phyloP scores from a whole-genome alignment of 2,888 invertebrate species.

The Parasteatoda lunata region DNA sequence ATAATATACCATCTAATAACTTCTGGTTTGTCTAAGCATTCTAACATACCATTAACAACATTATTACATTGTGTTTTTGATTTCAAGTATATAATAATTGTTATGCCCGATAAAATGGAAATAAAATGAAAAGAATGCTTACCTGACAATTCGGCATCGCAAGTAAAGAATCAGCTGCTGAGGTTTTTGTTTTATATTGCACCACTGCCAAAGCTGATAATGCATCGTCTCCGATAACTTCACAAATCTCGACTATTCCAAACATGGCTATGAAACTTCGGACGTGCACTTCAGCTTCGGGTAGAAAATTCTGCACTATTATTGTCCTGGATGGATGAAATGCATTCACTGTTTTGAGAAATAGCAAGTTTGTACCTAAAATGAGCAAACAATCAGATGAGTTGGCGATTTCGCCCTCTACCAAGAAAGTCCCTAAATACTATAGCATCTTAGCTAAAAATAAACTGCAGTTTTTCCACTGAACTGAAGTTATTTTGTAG shows the following conservation, averaged over 20 bases:
- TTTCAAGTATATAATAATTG: too few species aligned
- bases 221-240: conserved; percentile 48
- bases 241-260: conserved; percentile 50
- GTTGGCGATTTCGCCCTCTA: too few species aligned
- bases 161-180: conserved; percentile 52
- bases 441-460: too few species aligned
- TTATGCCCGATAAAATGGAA: neutral
- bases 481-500: too few species aligned
- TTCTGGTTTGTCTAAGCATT: too few species aligned
- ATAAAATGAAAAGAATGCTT: neutral
- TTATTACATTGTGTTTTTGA: too few species aligned
- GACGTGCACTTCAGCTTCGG: conserved; percentile 51
- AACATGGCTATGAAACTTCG: conserved; percentile 48
- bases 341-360: conserved; percentile 2
- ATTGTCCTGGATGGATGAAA: conserved; percentile 56
- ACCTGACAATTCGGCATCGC: conserved; percentile 54
- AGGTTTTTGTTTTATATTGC: conserved; percentile 36
- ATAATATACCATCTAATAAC: too few species aligned
- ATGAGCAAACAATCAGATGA: neutral
- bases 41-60: too few species aligned
- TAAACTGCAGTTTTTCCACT: too few species aligned
- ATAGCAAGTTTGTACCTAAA: neutral
- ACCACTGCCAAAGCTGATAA: conserved; percentile 45
- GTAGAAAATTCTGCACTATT: conserved; percentile 49
- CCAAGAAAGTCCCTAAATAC: too few species aligned